These are phyloP conservation scores for Cyclophora albipunctata DNA, from an alignment of 2,888 invertebrate genomes.

Conservation along the genomic window DNA sequence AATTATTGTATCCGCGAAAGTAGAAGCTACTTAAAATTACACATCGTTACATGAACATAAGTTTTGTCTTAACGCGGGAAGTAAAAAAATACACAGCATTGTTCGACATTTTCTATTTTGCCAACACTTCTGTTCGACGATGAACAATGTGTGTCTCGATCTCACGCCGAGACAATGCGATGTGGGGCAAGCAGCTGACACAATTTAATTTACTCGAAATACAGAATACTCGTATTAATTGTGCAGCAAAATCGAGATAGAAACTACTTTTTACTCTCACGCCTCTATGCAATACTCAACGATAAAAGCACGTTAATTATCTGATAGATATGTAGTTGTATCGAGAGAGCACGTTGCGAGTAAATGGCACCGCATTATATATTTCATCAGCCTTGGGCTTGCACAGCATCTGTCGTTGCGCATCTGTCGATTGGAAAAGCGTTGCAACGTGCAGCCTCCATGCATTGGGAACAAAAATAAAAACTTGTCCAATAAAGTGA, in stretches of 20 bases:
- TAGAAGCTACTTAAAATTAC: slow-evolving; percentile 14
- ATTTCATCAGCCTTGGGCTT: slow-evolving; percentile 22
- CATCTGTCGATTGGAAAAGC: slow-evolving; percentile 32
- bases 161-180: slow-evolving; percentile 67
- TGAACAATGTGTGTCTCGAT: slow-evolving; percentile 57
- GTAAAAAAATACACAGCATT: slow-evolving; percentile 50
- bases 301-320: slow-evolving; percentile 9
- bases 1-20: slow-evolving; percentile 22
- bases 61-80: slow-evolving; percentile 36
- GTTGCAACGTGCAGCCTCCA: slow-evolving; percentile 10
- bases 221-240: slow-evolving; percentile 38
- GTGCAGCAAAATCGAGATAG: slow-evolving; percentile 29
- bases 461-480: slow-evolving; percentile 9
- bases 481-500: slow-evolving; percentile 7
- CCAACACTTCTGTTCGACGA: slow-evolving; percentile 39
- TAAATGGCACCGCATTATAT: slow-evolving; percentile 13
- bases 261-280: slow-evolving; percentile 44
- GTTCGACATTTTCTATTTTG: slow-evolving; percentile 66
- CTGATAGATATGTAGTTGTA: slow-evolving; percentile 2
- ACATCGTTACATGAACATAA: slow-evolving; percentile 14
- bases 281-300: slow-evolving; percentile 41
- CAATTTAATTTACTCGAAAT: slow-evolving; percentile 66
- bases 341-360: slow-evolving; percentile 4
- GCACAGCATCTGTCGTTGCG: slow-evolving; percentile 34
- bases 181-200: slow-evolving; percentile 71